Evolutionary conservation across 2,888 invertebrate genomes (phyloP).

Genomic region (Tiphia femorata): DNA sequence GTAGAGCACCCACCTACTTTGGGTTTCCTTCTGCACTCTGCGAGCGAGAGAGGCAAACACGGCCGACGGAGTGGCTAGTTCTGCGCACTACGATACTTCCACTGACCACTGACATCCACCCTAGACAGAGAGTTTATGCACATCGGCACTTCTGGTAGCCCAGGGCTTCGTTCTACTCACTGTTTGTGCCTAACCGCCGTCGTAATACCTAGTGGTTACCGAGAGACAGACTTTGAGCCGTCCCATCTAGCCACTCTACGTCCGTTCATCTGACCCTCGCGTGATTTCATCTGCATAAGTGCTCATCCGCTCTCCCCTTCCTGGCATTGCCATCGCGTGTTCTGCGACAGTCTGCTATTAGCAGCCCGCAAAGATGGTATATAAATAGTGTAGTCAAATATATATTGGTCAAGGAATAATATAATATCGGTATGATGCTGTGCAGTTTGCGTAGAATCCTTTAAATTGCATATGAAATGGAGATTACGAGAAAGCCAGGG

Average conservation of each 20-base stretch:
- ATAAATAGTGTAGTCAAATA: slow-evolving; percentile 41
- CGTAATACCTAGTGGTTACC: slow-evolving; percentile 49
- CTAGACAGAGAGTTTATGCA: slow-evolving; percentile 49
- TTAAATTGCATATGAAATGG: no score
- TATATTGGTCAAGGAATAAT: slow-evolving; percentile 21
- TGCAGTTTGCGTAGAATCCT: no score
- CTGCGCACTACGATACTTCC: slow-evolving; percentile 64
- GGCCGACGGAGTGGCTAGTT: slow-evolving; percentile 59
- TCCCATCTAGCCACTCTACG: slow-evolving; percentile 60
- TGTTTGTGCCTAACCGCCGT: slow-evolving; percentile 49
- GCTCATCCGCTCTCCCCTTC: slow-evolving; percentile 52
- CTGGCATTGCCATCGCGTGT: slow-evolving; percentile 57
- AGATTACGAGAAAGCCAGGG: no score
- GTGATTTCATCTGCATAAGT: slow-evolving; percentile 61
- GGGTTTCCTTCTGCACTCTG: slow-evolving; percentile 66
- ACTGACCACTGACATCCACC: slow-evolving; percentile 54
- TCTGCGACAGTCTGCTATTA: slow-evolving; percentile 54
- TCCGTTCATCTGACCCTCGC: slow-evolving; percentile 61
- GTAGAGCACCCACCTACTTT: slow-evolving; percentile 65
- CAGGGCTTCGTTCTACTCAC: slow-evolving; percentile 57
- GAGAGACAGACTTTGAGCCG: slow-evolving; percentile 45
- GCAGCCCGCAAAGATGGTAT: slow-evolving; percentile 47
- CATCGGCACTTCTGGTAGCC: slow-evolving; percentile 56
- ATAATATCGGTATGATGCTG: neutral
- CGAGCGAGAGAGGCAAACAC: slow-evolving; percentile 51